Evolutionary conservation across 1,140 invertebrate species (phyloP), one percentile per base, ranked within the genome.

Genomic region (Contarinia nasturtii): DNA sequence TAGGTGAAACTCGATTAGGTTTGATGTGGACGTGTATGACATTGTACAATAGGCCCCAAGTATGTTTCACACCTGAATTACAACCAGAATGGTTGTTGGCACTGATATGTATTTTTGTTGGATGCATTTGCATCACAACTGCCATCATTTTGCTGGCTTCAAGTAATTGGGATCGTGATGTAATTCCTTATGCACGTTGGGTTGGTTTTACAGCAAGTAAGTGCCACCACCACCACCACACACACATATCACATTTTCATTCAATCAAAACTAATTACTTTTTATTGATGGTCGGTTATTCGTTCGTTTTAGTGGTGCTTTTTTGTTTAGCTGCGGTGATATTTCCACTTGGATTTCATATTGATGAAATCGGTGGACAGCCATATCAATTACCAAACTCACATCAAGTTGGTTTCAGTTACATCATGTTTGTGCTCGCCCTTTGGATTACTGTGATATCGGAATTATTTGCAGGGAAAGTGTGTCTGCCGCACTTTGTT

Each of bases 381-480:
- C 83, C 89, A 1, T 96, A 93, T 62, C 91, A 95, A 57, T 67
- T 96, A 27, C 92, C 91, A 2, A 92, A 90, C 64, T 92, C 86
- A 51, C 88, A 91, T 63, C 86, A 92, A 77, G 89, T 95, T 54
- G 90, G 90, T 55, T 86, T 92, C 49, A 92, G 89, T 1, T 95
- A 96, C 60, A 95, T 94, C 53, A 73, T 94, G 54, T 95, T 95
- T 70, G 88, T 94, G 22, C 67, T 95, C 37, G 88, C 90, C 27
- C 63, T 95, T 2, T 96, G 91, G 91, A 90, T 94, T 43, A 94
- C 89, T 41, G 91, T 95, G 4, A 85, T 95, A 53, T 94, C 90
- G 10, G 91, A 95, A 68, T 64, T 96, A 17, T 94, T 95, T 75
- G 90, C 89, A 48, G 90, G 89, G n/a, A 95, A 95, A 81, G 88